These are phyloP conservation scores for Rhinoraja longicauda DNA, from an alignment of 2,797 vertebrate genomes.

Conservation along the genomic window DNA sequence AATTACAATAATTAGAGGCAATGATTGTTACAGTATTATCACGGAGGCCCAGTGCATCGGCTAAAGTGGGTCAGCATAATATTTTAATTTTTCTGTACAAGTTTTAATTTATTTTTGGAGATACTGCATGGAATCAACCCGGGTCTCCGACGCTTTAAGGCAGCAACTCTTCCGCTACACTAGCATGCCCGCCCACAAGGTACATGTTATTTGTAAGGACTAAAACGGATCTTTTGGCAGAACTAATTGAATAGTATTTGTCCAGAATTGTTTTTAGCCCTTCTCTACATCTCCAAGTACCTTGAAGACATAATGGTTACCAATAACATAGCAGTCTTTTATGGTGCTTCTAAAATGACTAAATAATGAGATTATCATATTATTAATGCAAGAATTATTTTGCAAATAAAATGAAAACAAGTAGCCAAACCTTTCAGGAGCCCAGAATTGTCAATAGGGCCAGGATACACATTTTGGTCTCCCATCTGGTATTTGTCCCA, in stretches of 20 bases:
- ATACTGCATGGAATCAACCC: no score
- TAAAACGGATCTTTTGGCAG: background rate
- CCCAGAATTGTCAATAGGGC: constrained; percentile 92
- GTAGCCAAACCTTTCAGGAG: constrained; percentile 81
- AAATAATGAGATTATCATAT: background rate
- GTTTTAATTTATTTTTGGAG: background rate
- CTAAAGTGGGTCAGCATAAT: background rate
- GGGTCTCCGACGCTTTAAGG: no score
- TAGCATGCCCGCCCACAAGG: background rate
- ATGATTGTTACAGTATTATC: background rate
- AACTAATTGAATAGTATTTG: background rate
- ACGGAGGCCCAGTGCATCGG: background rate
- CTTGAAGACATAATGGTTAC: background rate
- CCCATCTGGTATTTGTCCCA: constrained; percentile 99
- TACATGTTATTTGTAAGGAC: background rate
- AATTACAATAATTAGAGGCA: background rate
- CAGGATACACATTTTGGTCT: constrained; percentile 95
- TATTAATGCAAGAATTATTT: background rate
- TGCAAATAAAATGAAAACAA: background rate
- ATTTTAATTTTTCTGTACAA: background rate
- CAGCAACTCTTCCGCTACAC: no score
- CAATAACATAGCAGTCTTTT: background rate
- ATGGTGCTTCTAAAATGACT: background rate
- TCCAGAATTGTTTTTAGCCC: background rate
- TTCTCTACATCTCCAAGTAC: background rate